These are phyloP conservation scores for Melanocharis versteri DNA, from an alignment of 2,113 vertebrate species.

Conservation along the genomic window DNA sequence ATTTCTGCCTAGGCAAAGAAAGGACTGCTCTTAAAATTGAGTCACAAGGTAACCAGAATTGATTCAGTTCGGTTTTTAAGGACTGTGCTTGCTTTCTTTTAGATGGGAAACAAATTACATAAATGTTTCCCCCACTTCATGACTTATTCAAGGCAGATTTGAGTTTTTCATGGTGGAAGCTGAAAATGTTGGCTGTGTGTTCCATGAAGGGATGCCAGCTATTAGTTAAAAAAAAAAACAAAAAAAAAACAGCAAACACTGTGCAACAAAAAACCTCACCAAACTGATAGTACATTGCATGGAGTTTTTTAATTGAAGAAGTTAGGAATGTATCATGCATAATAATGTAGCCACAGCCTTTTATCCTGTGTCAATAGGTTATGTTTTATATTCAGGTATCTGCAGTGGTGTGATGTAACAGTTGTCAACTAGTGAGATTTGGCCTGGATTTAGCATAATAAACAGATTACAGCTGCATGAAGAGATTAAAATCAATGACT, in stretches of 20 bases:
- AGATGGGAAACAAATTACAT: background rate
- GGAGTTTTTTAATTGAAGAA: background rate
- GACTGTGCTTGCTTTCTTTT: background rate
- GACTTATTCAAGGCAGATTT: background rate
- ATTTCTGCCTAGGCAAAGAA: background rate
- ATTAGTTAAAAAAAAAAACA: background rate
- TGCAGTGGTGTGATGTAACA: background rate
- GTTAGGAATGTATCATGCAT: background rate
- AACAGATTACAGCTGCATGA: background rate
- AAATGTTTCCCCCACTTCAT: background rate
- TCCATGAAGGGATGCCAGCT: background rate
- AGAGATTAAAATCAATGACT: background rate
- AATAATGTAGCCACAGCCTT: background rate
- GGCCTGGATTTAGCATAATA: background rate
- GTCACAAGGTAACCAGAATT: background rate
- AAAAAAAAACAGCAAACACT: background rate
- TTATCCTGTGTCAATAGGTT: background rate
- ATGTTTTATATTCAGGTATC: background rate
- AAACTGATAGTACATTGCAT: background rate
- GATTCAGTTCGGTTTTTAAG: background rate
- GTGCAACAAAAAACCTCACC: background rate
- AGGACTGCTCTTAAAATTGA: background rate
- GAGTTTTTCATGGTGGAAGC: background rate
- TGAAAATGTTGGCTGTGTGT: background rate
- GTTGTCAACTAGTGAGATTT: background rate